A percentile compares a stretch with the other conserved stretches of the same genome.
Conservation (phyloP, 2,888 invertebrate species). For the Fabriciana adippe region DNA sequence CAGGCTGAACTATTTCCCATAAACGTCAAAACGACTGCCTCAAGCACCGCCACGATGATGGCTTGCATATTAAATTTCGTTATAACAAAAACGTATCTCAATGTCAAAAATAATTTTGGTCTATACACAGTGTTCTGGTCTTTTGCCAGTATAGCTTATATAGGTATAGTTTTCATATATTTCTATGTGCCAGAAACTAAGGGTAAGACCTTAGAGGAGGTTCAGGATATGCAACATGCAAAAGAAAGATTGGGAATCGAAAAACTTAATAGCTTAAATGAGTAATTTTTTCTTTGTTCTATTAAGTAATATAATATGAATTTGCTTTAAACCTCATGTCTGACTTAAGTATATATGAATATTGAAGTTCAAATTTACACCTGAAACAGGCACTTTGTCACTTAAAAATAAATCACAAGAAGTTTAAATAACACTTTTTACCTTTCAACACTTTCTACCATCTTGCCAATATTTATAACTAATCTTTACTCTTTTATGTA, state of each 20-base stretch:
- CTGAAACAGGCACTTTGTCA: no score
- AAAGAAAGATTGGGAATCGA: slow-evolving; percentile 55
- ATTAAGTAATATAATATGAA: neutral
- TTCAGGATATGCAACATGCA: slow-evolving; percentile 74
- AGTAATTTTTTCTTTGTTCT: slow-evolving; percentile 15
- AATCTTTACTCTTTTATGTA: no score
- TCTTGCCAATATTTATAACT: no score
- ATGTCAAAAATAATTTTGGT: slow-evolving; percentile 79
- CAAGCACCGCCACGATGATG: slow-evolving; percentile 81
- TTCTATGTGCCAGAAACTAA: slow-evolving; percentile 84
- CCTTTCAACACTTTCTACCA: no score
- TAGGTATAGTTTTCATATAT: slow-evolving; percentile 81
- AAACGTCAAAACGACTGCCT: slow-evolving; percentile 83
- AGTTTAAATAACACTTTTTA: no score
- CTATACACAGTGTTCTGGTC: slow-evolving; percentile 83
- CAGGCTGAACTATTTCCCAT: slow-evolving; percentile 85
- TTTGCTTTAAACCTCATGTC: neutral
- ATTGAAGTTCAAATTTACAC: no score
- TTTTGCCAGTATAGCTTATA: slow-evolving; percentile 78
- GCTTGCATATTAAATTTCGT: slow-evolving; percentile 81
- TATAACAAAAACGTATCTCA: slow-evolving; percentile 83
- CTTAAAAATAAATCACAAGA: no score
- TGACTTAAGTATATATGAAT: no score
- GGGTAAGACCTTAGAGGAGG: slow-evolving; percentile 83
- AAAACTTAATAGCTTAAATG: slow-evolving; percentile 39